These are phyloP conservation scores for Clamator glandarius DNA, from an alignment of 2,797 vertebrate species.

Conservation along the genomic window DNA sequence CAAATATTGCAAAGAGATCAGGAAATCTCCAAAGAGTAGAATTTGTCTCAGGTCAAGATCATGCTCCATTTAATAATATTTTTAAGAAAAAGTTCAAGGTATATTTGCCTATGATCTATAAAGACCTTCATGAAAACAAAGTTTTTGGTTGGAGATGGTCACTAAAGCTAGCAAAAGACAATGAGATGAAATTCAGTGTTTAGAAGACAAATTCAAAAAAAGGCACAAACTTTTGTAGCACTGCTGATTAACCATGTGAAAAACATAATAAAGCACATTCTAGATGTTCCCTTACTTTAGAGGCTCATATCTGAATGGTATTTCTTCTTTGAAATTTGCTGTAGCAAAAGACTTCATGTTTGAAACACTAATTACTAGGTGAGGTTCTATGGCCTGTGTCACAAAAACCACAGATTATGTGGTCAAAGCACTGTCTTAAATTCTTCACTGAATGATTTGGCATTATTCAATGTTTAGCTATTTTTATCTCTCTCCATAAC, in stretches of 20 bases:
- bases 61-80: neutral
- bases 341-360: neutral
- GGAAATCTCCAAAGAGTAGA: neutral
- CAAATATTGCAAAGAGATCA: neutral
- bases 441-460: neutral
- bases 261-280: neutral
- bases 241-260: neutral
- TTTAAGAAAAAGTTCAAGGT: neutral
- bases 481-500: neutral
- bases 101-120: neutral
- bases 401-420: neutral
- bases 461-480: neutral
- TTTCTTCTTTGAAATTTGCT: neutral
- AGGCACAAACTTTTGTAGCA: neutral
- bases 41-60: neutral
- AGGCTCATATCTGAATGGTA: neutral
- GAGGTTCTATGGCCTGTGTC: neutral
- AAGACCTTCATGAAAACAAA: neutral
- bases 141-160: neutral
- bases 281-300: neutral
- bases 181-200: neutral
- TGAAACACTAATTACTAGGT: neutral
- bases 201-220: neutral
- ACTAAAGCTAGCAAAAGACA: neutral
- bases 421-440: neutral